phyloP scores from a whole-genome alignment of 2,113 vertebrate species.

The Misgurnus mizolepis region DNA sequence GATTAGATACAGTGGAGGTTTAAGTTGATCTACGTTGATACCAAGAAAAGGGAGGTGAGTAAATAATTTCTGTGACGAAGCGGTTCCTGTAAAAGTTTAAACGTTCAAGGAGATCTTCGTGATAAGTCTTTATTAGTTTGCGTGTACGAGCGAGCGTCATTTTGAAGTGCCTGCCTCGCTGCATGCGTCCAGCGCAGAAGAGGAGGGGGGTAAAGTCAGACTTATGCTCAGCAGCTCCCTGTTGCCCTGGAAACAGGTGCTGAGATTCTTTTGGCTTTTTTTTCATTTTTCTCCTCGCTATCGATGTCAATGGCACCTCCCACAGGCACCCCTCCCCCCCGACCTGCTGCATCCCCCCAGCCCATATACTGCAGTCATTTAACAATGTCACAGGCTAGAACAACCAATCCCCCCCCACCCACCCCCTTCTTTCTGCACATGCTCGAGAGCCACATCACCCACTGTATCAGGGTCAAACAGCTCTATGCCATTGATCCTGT shows the following conservation, averaged over 20 bases:
- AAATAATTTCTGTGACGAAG: no score
- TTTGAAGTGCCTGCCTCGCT: conserved; percentile 68
- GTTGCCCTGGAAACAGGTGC: conserved; percentile 83
- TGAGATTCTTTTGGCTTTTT: conserved; percentile 71
- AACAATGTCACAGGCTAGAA: conserved; percentile 70
- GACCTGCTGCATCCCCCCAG: conserved; percentile 68
- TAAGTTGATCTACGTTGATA: no score
- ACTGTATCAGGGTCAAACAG: conserved; percentile 52
- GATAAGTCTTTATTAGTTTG: conserved; percentile 20
- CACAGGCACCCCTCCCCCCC: conserved; percentile 63
- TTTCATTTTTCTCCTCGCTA: conserved; percentile 69
- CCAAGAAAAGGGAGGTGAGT: no score
- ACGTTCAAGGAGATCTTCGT: not conserved
- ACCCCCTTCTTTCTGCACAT: conserved; percentile 2
- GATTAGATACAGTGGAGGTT: no score
- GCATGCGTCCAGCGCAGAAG: conserved; percentile 70
- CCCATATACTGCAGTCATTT: conserved; percentile 75
- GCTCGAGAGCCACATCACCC: conserved; percentile 8
- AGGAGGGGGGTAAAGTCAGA: conserved; percentile 58
- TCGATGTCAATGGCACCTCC: conserved; percentile 65
- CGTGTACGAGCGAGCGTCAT: conserved; percentile 10
- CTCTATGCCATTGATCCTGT: conserved; percentile 47
- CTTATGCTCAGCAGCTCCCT: conserved; percentile 75
- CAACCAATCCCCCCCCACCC: conserved; percentile 29
- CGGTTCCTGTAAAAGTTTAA: not conserved